Base-by-base conservation (phyloP, 2,113 vertebrate species). In the Cottus gobio region DNA sequence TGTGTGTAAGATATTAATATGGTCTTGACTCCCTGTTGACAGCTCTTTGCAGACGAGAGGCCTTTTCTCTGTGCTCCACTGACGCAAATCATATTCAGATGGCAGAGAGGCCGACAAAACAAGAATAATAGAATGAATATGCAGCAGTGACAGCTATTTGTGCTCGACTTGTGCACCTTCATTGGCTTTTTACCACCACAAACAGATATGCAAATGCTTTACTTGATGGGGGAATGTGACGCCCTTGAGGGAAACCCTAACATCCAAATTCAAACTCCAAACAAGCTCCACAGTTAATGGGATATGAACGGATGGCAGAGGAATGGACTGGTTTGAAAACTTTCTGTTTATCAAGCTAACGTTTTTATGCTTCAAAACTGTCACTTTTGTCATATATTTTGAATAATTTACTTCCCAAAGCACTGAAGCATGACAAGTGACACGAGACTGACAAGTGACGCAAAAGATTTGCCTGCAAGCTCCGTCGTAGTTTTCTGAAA, bases 1-100 rank as follows among this genome's bases (percentile, higher is more conserved):
- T 36, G 56, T 65, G 65, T 79, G 74, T 3, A 5, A 57, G 72
- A 80, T 76, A 57, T 85, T 63, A 61, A 66, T 30, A 57, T 68
- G 44, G 56, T 80, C 68, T 79, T 22, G 76, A 75, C 78, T 85
- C 83, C 61, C 75, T 34, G 34, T 44, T 74, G 86, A 75, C 72
- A 80, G 81, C 61, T 42, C 68, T 71, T 77, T 78, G 62, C 70
- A 78, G 65, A 71, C 71, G 50, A 28, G 68, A 66, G 39, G 28
- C 46, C 46, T 66, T 78, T 57, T 60, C 61, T 74, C 24, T 75
- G 37, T 58, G 67, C 73, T 81, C 72, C 77, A 61, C 52, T 74
- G 71, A 79, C 63, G 76, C 65, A 64, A 24, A 34, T 57, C 13
- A 5, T 16, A 71, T 78, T 84, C 57, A 78, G 66, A 56, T 46